Conservation (phyloP, 2,113 vertebrate genomes). For the Carlito syrichta region DNA sequence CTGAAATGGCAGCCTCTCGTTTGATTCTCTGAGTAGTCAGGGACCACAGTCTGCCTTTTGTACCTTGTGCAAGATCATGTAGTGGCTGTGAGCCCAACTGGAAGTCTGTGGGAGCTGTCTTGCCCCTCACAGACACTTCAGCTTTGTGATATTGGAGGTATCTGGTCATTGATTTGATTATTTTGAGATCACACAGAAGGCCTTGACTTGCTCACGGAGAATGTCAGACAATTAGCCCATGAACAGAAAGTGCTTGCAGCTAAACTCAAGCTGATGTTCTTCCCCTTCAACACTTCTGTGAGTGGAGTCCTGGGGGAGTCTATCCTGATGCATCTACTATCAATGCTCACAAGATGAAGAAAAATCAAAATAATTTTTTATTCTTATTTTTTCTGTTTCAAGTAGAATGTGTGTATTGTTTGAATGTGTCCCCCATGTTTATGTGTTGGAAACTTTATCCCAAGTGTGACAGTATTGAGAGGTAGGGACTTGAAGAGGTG, state of each 20-base stretch:
- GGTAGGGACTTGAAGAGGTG: background rate
- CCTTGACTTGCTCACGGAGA: background rate
- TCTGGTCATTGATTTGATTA: background rate
- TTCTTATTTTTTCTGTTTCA: background rate
- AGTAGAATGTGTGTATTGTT: background rate
- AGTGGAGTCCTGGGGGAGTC: background rate
- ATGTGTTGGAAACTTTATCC: background rate
- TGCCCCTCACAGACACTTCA: background rate
- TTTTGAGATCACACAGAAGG: background rate
- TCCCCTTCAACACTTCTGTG: background rate
- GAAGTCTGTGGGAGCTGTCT: background rate
- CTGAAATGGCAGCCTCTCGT: background rate
- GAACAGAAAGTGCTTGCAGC: background rate
- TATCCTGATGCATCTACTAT: background rate
- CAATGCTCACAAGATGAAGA: background rate
- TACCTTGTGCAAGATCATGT: background rate
- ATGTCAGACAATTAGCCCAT: background rate
- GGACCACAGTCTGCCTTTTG: background rate
- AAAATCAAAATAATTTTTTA: background rate
- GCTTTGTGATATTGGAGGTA: background rate
- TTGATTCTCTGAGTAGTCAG: background rate
- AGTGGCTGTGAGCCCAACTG: background rate
- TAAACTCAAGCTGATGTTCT: background rate
- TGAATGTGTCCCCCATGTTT: background rate
- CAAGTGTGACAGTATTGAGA: background rate